Percentiles rank a stretch among this genome's conserved stretches.
These are phyloP conservation scores for Phainopepla nitens DNA, from an alignment of 2,113 vertebrate species.

Conservation along the genomic window DNA sequence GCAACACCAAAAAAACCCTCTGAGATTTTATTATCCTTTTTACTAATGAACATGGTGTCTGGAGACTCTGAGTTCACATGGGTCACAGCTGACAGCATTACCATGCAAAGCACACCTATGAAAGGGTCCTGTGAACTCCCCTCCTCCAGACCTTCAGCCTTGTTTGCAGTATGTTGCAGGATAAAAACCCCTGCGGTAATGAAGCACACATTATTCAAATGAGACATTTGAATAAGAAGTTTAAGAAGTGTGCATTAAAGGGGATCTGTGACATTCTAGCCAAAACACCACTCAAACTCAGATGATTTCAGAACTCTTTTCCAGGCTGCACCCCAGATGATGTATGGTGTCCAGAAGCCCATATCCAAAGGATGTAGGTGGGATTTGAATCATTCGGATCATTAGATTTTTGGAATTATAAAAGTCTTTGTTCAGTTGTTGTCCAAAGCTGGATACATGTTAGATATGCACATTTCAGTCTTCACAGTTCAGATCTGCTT, in stretches of 20 bases:
- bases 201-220: not conserved
- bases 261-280: not conserved
- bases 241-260: not conserved
- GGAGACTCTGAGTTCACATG: not conserved
- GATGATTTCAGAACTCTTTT: not conserved
- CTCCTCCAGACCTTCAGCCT: not conserved
- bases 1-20: not conserved
- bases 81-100: not conserved
- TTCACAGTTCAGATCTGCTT: not conserved
- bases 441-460: not conserved
- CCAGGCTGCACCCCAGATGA: not conserved
- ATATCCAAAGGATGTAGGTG: not conserved
- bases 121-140: not conserved
- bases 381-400: not conserved
- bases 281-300: not conserved
- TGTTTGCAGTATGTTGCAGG: not conserved
- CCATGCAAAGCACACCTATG: not conserved
- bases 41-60: not conserved
- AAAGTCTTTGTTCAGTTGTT: not conserved
- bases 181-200: not conserved
- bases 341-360: not conserved
- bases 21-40: not conserved
- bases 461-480: not conserved
- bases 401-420: not conserved
- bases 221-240: not conserved